Base-by-base conservation (phyloP, 2,888 invertebrate species). In the Cheilosia variabilis region DNA sequence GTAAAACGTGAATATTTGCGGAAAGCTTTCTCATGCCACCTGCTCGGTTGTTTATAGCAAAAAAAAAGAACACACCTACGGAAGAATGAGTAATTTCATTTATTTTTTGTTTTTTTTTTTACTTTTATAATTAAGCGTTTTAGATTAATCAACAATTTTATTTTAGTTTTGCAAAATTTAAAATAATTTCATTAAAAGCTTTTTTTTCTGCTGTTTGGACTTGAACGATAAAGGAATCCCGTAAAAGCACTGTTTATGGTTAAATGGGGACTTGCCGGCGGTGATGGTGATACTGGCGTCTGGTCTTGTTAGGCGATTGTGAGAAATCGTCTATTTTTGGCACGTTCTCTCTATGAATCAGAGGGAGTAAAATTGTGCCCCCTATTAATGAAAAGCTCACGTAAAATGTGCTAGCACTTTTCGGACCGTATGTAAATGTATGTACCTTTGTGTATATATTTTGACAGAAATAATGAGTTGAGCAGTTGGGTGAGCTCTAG, bases 241-340 rank as follows among this genome's bases (percentile, higher is more conserved):
- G n/a, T 52, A 62, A 77, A 78, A 69, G 34, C 60, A 68, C 60
- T 31, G n/a, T 22, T 60, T 78, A 43, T 34, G 52, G 58, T 22
- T 50, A 37, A 58, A 9, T 47, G 17, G 2, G 13, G 31, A 45
- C 53, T 60, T 75, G 65, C 75, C 75, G 84, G 79, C 66, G 47
- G 17, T 66, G 69, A 17, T 60, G 41, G 37, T 27, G 80, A 15
- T 19, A 10, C 47, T 47, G 86, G 81, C 80, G 86, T 77, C 76
- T 81, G 53, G 50, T 76, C 66, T 77, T 76, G 71, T 76, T 81
- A 76, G 81, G 71, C 76, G 76, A 37, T 76, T 77, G 60, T 86
- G 81, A 81, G 86, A 76, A 77, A 81, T 73, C 66, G 9, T 81
- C 86, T 86, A 81, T 86, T 86, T 86, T 86, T 86, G 81, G 86